Conservation (phyloP, 2,888 invertebrate species). For the Drosophila infuscata region DNA sequence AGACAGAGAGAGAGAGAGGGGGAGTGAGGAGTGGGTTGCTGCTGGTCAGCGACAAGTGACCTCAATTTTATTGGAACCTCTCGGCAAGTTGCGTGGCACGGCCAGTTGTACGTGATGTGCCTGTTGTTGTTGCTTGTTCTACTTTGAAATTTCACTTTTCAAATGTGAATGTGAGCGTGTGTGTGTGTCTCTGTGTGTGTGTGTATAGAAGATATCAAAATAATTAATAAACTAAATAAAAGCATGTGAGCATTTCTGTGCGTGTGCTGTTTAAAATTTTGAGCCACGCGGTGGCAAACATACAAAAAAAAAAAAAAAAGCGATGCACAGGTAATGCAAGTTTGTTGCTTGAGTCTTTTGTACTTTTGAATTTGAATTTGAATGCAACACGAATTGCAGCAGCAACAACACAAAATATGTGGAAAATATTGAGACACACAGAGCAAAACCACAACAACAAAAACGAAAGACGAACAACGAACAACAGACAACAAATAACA, state of each 20-base stretch:
- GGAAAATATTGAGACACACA: constrained; percentile 56
- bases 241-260: constrained; percentile 60
- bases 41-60: constrained; percentile 72
- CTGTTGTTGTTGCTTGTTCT: constrained; percentile 62
- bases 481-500: constrained; percentile 28
- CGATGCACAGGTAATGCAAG: constrained; percentile 45
- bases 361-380: constrained; percentile 31
- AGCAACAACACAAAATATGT: constrained; percentile 49
- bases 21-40: constrained; percentile 22
- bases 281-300: constrained; percentile 27
- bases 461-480: background rate
- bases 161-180: constrained; percentile 52
- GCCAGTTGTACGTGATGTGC: constrained; percentile 50
- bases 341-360: constrained; percentile 67
- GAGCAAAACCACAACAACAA: constrained; percentile 33
- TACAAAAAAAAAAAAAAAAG: constrained; percentile 9
- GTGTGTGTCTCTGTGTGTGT: constrained; percentile 21
- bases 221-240: constrained; percentile 73
- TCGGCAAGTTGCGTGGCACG: constrained; percentile 65
- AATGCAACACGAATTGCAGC: constrained; percentile 26
- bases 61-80: constrained; percentile 76
- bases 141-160: constrained; percentile 78
- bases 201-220: constrained; percentile 41
- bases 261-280: constrained; percentile 45
- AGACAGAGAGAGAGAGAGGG: constrained; percentile 2